Evolutionary conservation across 2,113 vertebrate genomes (phyloP).

Genomic region (Megaleporinus macrocephalus): DNA sequence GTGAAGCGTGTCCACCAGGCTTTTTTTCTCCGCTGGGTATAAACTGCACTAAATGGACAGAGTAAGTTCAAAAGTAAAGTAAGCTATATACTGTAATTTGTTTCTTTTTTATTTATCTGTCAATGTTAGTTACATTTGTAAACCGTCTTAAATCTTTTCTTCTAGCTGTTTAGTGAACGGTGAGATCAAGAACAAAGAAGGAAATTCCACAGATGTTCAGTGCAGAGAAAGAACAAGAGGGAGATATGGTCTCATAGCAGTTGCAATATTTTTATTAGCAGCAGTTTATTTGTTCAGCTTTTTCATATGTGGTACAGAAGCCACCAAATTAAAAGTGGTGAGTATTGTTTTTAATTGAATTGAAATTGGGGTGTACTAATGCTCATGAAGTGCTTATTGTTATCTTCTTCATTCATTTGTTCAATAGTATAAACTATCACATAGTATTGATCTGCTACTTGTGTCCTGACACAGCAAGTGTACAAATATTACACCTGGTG

Average conservation of each 20-base stretch:
- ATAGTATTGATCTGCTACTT: too few species aligned
- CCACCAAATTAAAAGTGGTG: too few species aligned
- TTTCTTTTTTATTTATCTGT: too few species aligned
- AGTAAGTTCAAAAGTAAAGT: constrained; percentile 26
- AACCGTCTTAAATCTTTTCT: background rate
- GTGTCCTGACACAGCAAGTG: too few species aligned
- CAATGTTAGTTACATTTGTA: background rate
- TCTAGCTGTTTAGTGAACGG: constrained; percentile 10
- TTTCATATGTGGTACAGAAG: too few species aligned
- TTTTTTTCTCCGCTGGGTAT: constrained; percentile 54
- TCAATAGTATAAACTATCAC: too few species aligned
- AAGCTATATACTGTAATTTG: background rate
- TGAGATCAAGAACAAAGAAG: constrained; percentile 10
- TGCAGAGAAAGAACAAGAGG: background rate
- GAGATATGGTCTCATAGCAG: background rate
- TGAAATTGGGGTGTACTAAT: too few species aligned
- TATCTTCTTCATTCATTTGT: too few species aligned
- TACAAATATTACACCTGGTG: too few species aligned
- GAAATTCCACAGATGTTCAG: constrained; percentile 42
- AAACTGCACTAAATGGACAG: constrained; percentile 52
- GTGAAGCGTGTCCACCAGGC: constrained; percentile 46
- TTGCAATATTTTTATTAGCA: background rate
- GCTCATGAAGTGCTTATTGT: too few species aligned
- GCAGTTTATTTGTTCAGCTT: too few species aligned
- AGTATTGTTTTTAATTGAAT: too few species aligned